Base-by-base conservation (phyloP, 2,113 vertebrate genomes). In the Hippocampus abdominalis region DNA sequence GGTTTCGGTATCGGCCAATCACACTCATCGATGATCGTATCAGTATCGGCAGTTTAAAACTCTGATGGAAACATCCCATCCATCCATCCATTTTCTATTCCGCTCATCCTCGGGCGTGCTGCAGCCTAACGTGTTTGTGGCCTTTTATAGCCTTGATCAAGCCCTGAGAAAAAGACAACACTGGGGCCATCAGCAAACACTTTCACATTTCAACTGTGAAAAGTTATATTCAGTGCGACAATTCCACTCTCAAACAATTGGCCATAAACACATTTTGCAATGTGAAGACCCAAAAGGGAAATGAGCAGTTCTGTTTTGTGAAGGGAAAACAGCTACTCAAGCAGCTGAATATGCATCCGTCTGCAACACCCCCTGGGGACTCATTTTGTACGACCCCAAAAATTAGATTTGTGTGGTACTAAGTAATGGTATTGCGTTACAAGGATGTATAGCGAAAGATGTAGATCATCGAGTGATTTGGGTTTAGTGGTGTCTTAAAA, bases 401-500 rank as follows among this genome's bases (percentile, higher is more conserved):
- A 64, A 46, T 44, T 5, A 64, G 40, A 25, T 64, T 64, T 64
- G 40, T 46, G n/a, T 16, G n/a, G 13, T 27, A 16, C 46, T 46
- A 64, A 64, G 63, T 44, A 46, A 64, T 27, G 1, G n/a, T 46
- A 46, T 64, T 64, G 42, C 16, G 5, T 46, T 64, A 25, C 46
- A 16, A 18, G 63, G 63, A 46, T 46, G 23, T 44, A 64, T 64
- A 23, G 40, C 23, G 23, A 44, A 39, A n/a, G 20, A 40, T 23
- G 18, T 64, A 46, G n/a, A 64, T 67, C 53, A 57, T 36, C 6
- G 57, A 62, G 56, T 49, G 25, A 73, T 64, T 68, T 71, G 12
- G 54, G 46, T 39, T 71, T 68, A 70, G 51, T 70, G 8, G 25
- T 54, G 40, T 65, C 57, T 69, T 70, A 74, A 68, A 74, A 63